Conservation (phyloP, 2,888 invertebrate species). For the Deilephila porcellus region DNA sequence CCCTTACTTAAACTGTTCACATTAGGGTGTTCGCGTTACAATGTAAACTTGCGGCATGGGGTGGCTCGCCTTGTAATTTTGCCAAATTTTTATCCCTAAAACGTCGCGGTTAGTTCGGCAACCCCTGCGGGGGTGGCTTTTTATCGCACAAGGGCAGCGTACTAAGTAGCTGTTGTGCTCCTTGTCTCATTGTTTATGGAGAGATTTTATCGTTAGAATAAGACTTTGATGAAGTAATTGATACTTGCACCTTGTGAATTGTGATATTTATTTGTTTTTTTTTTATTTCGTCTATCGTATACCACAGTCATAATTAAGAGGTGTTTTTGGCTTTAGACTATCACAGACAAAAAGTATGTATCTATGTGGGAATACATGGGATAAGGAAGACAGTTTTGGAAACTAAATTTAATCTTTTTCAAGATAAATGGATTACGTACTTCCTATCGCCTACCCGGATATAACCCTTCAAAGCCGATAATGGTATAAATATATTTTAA, state of each 20-base stretch:
- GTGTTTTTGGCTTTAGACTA: too few relatives aligned
- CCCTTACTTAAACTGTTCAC: constrained; percentile 76
- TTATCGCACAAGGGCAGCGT: constrained; percentile 62
- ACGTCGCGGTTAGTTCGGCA: constrained; percentile 63
- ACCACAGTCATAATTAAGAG: too few relatives aligned
- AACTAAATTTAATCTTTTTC: too few relatives aligned
- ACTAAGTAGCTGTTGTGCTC: constrained; percentile 68
- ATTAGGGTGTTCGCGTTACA: constrained; percentile 83
- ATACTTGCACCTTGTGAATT: background rate
- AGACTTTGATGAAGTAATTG: constrained; percentile 15
- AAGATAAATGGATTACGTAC: too few relatives aligned
- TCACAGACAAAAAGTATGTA: too few relatives aligned
- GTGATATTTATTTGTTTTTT: background rate
- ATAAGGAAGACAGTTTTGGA: too few relatives aligned
- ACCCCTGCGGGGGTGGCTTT: constrained; percentile 59
- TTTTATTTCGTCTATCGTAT: background rate
- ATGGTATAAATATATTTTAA: too few relatives aligned
- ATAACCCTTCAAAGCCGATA: too few relatives aligned
- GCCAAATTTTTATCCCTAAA: constrained; percentile 80
- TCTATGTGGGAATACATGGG: too few relatives aligned
- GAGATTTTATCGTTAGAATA: constrained; percentile 24
- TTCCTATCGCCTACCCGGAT: too few relatives aligned
- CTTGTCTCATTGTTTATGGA: constrained; percentile 46
- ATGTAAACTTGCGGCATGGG: constrained; percentile 76
- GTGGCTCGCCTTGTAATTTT: constrained; percentile 81